Evolutionary conservation across 2,888 invertebrate species (phyloP), one percentile per base, ranked within the genome.

Genomic region (Euspilapteryx auroguttella): DNA sequence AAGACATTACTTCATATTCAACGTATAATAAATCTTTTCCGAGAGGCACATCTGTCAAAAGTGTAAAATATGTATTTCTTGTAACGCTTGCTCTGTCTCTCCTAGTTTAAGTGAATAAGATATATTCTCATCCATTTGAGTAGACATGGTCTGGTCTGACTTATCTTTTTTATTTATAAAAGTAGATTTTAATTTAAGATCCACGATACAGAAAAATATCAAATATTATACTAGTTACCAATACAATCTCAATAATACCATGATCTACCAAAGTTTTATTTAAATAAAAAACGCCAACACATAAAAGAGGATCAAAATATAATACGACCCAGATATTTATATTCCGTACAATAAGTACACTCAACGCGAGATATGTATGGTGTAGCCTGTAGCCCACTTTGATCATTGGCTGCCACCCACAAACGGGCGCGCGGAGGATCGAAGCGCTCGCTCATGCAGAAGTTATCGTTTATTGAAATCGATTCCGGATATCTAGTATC

Each of bases 41-140:
- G 52, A 50, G 58, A 52, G 66, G 65, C 68, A 54, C 62, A 66
- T 66, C 59, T 71, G 71, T 71, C 73, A 71, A 64, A 73, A 69
- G 52, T 64, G 53, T 71, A 66, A 73, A 71, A 68, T 68, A 71
- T 66, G 61, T 65, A 64, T 71, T 62, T 57, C 61, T 63, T 56
- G 63, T 62, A 56, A 52, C n/a, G 46, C 43, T 42, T 44, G 38
- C 40, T 41, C 33, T 44, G 48, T 45, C 38, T 44, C 43, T 39
- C 45, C 42, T 40, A 39, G 37, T 45, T 45, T 47, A 51, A 44
- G 47, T 49, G 47, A 48, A 47, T 42, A 49, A 44, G 47, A 55
- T 55, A 50, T 49, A 54, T 58, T 46, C 24, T 25, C 27, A 28
- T 31, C 35, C 27, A 29, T 25, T 34, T 31, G 30, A 25, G 32